phyloP scores from a whole-genome alignment of 2,888 invertebrate species.

The Scelioninae gen. 1 region DNA sequence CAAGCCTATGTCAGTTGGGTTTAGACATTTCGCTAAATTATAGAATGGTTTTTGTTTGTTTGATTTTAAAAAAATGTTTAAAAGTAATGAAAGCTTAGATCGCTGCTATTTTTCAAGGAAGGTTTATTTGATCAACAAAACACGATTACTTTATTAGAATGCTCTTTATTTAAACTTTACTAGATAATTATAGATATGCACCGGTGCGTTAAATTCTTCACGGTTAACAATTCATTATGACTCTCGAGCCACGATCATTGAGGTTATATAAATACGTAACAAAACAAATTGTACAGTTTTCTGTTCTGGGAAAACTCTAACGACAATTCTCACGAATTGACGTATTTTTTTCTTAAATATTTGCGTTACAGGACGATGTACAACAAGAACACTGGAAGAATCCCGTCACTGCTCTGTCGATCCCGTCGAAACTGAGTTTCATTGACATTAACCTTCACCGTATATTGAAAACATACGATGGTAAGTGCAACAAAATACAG shows the following conservation, averaged over 20 bases:
- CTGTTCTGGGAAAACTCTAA: constrained; percentile 11
- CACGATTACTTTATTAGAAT: constrained; percentile 56
- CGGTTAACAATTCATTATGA: constrained; percentile 31
- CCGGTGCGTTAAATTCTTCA: constrained; percentile 32
- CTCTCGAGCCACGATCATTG: constrained; percentile 27
- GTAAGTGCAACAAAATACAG: constrained; percentile 37
- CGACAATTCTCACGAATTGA: constrained; percentile 8
- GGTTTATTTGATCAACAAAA: constrained; percentile 29
- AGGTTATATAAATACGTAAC: constrained; percentile 68
- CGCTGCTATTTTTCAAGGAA: constrained; percentile 5
- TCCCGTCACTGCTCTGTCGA: constrained; percentile 33
- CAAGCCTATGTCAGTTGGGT: constrained; percentile 77
- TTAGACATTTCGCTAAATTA: constrained; percentile 59
- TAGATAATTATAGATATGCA: constrained; percentile 38
- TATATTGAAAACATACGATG: constrained; percentile 39
- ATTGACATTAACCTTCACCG: constrained; percentile 20
- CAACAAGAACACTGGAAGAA: constrained; percentile 60
- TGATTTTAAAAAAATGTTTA: constrained; percentile 14
- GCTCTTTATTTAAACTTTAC: constrained; percentile 62
- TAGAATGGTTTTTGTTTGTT: constrained; percentile 28
- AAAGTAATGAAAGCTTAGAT: constrained; percentile 21
- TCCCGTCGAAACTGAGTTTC: constrained; percentile 35
- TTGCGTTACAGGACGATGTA: constrained; percentile 45
- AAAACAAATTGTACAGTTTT: constrained; percentile 59
- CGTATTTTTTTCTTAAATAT: background rate